A percentile compares a stretch with the other conserved stretches of the same genome.
Conservation (phyloP, 2,113 vertebrate species). For the Nothobranchius furzeri region DNA sequence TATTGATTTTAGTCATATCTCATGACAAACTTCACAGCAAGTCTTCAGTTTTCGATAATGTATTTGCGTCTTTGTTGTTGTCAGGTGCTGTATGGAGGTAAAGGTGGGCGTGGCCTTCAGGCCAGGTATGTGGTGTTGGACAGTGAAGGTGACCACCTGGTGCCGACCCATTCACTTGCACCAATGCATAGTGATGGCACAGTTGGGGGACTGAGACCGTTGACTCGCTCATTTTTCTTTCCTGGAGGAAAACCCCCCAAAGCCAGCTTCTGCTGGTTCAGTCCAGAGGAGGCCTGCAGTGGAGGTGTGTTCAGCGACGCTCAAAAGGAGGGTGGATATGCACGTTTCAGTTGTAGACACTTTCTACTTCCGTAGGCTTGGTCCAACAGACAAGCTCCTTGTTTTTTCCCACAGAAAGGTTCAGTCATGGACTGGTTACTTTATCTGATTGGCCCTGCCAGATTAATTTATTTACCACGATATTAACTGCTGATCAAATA, state of each 20-base stretch:
- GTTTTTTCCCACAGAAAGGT: no score
- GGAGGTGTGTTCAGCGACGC: constrained; percentile 75
- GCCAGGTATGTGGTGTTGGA: constrained; percentile 85
- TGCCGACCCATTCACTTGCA: constrained; percentile 73
- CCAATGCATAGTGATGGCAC: constrained; percentile 42
- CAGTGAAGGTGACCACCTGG: constrained; percentile 71
- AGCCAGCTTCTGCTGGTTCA: constrained; percentile 87
- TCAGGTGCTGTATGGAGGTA: constrained; percentile 55
- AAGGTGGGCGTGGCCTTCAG: constrained; percentile 53
- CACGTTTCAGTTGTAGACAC: no score
- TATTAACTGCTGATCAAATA: no score
- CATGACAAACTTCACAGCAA: no score
- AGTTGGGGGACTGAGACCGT: constrained; percentile 59
- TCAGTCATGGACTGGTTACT: no score
- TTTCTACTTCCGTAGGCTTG: no score
- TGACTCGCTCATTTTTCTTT: constrained; percentile 76
- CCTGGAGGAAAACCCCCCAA: constrained; percentile 76
- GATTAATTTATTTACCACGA: no score
- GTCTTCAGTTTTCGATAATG: no score
- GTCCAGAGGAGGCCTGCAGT: constrained; percentile 77
- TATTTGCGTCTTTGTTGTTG: not conserved
- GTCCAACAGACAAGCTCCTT: no score
- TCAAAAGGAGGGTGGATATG: not conserved
- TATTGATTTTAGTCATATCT: no score
- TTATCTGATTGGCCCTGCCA: no score